Base-by-base conservation (phyloP, 92 coral and sea anemone species). In the Actinernus sp. region DNA sequence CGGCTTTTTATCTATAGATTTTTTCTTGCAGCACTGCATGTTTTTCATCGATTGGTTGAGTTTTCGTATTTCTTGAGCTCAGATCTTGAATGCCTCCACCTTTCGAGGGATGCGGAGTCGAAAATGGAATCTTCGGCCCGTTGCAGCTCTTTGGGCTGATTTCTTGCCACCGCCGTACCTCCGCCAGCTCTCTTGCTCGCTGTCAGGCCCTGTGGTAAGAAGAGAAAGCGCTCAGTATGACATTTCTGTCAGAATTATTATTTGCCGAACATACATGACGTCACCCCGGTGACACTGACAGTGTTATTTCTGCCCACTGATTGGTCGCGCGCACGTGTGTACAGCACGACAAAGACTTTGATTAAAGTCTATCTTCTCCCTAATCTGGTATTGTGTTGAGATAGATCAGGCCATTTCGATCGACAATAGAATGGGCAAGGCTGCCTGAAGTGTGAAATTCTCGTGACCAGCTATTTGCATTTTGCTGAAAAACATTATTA, bases 21-120 rank as follows among this genome's bases (percentile, higher is more conserved):
- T 76, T 68, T 85, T 91, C 76, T 84, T 87, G 78, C 88, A 84
- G 61, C 92, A 81, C 43, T 58, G 62, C 97, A 90, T 90, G 21
- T 61, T 44, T n/a, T n/a, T n/a, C n/a, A n/a, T n/a, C n/a, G n/a
- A n/a, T n/a, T n/a, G n/a, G n/a, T n/a, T n/a, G n/a, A n/a, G n/a
- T n/a, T n/a, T n/a, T n/a, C n/a, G n/a, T n/a, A n/a, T n/a, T n/a
- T n/a, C n/a, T n/a, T n/a, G n/a, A n/a, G n/a, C n/a, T n/a, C n/a
- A n/a, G n/a, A n/a, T n/a, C n/a, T n/a, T n/a, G n/a, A n/a, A n/a
- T n/a, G n/a, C n/a, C n/a, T n/a, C n/a, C n/a, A n/a, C n/a, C n/a
- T n/a, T n/a, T n/a, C n/a, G n/a, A n/a, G n/a, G n/a, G n/a, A n/a
- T n/a, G n/a, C n/a, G n/a, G n/a, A n/a, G n/a, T n/a, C n/a, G n/a